Evolutionary conservation across 2,888 invertebrate genomes (phyloP), one percentile per base, ranked within the genome.

Genomic region (Polymixis lichenea): DNA sequence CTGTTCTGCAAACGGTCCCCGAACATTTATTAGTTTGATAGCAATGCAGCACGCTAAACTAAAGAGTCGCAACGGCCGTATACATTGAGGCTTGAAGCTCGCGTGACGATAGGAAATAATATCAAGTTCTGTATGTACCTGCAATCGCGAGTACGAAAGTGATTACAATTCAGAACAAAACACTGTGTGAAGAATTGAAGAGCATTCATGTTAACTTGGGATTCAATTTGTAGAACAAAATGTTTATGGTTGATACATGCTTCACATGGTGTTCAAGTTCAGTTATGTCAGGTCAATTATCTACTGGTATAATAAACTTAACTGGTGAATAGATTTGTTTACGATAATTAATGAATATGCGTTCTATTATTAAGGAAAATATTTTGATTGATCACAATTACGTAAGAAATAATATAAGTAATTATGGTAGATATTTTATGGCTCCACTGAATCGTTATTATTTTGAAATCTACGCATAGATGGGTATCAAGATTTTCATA

Each of bases 101-200:
- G 89, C 85, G 89, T 87, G 88, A 75, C 78, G 43, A 22, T 74
- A 65, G 68, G 56, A 80, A 67, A 77, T 78, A 80, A 82, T 75
- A 78, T 72, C 75, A 67, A 75, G 13, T 71, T 65, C 51, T 80
- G 28, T 66, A 74, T 60, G 73, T 71, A 68, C 77, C 70, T 17
- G 62, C 67, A 67, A 75, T 61, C 61, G 61, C 58, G 73, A 74
- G 61, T 75, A 85, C 64, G 76, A 86, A 83, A 84, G 69, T 81
- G 77, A 62, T 71, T 67, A 83, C 43, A 38, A 73, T 69, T 68
- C 67, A 68, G 70, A 69, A 70, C 32, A 53, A 73, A 72, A 75
- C 69, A 70, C 22, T 70, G 77, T 69, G 78, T 46, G 51, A 51
- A 80, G n/a, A 64, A 43, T 64, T 69, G n/a, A 73, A 73, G 17